phyloP scores from a whole-genome alignment of 1,140 invertebrate species.

The Microvelia longipes region DNA sequence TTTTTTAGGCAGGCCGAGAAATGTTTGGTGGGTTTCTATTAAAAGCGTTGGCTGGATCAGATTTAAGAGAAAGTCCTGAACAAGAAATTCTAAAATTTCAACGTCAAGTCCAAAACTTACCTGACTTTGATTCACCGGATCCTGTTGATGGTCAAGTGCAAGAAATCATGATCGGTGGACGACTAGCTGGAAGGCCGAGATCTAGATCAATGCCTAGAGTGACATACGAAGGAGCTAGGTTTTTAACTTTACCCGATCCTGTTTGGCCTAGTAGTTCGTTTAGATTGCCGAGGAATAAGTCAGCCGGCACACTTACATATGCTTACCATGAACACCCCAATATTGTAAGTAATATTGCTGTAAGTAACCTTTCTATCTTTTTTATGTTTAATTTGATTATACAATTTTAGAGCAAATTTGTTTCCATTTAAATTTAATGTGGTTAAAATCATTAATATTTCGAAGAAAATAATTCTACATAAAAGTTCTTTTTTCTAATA shows the following conservation, averaged over 20 bases:
- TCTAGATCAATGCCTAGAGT: slow-evolving; percentile 35
- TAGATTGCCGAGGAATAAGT: slow-evolving; percentile 25
- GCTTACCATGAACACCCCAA: slow-evolving; percentile 8
- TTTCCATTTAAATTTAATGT: no score
- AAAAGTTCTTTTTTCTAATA: no score
- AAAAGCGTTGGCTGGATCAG: not conserved
- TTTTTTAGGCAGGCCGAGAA: not conserved
- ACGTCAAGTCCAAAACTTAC: slow-evolving; percentile 37
- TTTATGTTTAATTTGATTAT: no score
- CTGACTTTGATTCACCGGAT: slow-evolving; percentile 30
- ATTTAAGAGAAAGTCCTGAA: slow-evolving; percentile 29
- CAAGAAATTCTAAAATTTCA: slow-evolving; percentile 38
- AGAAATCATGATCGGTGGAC: slow-evolving; percentile 24
- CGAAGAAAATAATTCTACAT: no score
- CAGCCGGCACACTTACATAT: slow-evolving; percentile 23
- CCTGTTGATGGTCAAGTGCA: slow-evolving; percentile 14
- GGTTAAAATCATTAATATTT: no score
- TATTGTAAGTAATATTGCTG: slow-evolving; percentile 5
- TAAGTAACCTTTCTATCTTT: no score
- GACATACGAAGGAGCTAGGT: slow-evolving; percentile 32
- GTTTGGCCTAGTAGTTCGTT: slow-evolving; percentile 18
- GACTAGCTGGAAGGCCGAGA: slow-evolving; percentile 28
- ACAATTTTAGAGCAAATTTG: no score
- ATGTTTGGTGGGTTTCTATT: not conserved
- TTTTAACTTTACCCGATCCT: slow-evolving; percentile 28